A percentile compares a stretch with the other conserved stretches of the same genome.
phyloP scores from a whole-genome alignment of 2,888 invertebrate genomes.

The Rhingia rostrata region DNA sequence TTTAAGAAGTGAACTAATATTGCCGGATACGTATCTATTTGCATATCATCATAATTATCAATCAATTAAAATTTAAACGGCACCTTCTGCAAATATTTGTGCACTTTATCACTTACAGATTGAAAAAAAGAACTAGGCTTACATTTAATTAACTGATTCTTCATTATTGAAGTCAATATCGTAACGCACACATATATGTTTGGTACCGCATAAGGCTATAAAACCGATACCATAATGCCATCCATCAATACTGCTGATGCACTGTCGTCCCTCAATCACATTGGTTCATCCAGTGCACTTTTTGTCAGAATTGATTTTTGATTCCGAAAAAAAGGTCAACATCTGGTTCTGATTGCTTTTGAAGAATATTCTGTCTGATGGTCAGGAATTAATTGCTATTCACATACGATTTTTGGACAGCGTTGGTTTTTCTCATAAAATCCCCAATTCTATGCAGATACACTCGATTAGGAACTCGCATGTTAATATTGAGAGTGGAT shows the following conservation, averaged over 20 bases:
- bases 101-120: background rate
- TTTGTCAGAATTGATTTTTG: background rate
- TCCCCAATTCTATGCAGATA: background rate
- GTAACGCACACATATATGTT: background rate
- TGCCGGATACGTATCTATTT: too few relatives aligned
- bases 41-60: too few relatives aligned
- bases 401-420: background rate
- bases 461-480: background rate
- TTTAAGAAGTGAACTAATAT: too few relatives aligned
- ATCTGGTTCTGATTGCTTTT: background rate
- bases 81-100: too few relatives aligned
- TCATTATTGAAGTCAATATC: background rate
- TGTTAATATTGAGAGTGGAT: too few relatives aligned
- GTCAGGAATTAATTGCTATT: background rate
- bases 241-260: background rate
- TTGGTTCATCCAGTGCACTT: background rate
- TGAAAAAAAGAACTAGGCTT: background rate
- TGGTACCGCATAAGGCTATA: background rate
- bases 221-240: background rate
- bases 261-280: background rate
- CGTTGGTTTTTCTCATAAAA: background rate
- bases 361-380: background rate
- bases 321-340: background rate
- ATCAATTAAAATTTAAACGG: background rate
- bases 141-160: background rate